These are phyloP conservation scores for Lycopodina hypogea DNA, from an alignment of 37 sponge, comb jelly and placozoan genomes.

Conservation along the genomic window DNA sequence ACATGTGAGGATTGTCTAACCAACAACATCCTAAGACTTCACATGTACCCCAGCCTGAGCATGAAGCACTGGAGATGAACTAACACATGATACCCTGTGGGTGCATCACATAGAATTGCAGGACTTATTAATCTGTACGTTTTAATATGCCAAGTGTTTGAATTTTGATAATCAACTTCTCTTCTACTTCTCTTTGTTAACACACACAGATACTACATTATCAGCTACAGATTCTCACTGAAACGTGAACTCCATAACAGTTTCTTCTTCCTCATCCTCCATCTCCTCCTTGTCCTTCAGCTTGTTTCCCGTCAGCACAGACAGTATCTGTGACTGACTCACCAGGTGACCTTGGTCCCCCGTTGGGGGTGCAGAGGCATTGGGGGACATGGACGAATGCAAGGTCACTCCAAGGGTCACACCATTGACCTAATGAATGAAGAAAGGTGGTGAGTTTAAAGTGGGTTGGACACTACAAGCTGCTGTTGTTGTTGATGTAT, in stretches of 20 bases:
- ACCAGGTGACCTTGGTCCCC: not conserved
- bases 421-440: constrained; percentile 17
- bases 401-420: constrained; percentile 20
- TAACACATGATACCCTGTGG: too few species aligned
- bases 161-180: too few species aligned
- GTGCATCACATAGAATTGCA: too few species aligned
- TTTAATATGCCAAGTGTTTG: too few species aligned
- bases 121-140: too few species aligned
- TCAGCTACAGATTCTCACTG: too few species aligned
- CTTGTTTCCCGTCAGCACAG: not conserved
- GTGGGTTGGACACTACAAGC: not conserved
- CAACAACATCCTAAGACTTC: too few species aligned
- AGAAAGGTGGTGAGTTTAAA: constrained; percentile 1
- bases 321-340: not conserved
- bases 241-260: not conserved
- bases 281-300: not conserved
- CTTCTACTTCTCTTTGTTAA: too few species aligned
- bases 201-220: too few species aligned
- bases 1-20: too few species aligned
- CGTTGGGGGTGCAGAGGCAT: not conserved
- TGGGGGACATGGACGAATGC: constrained; percentile 26
- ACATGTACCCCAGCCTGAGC: too few species aligned
- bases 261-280: not conserved
- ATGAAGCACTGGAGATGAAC: too few species aligned
- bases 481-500: constrained; percentile 4